Base-by-base conservation (phyloP, 1,140 invertebrate genomes). In the Pseudomyrmex flavicornis region DNA sequence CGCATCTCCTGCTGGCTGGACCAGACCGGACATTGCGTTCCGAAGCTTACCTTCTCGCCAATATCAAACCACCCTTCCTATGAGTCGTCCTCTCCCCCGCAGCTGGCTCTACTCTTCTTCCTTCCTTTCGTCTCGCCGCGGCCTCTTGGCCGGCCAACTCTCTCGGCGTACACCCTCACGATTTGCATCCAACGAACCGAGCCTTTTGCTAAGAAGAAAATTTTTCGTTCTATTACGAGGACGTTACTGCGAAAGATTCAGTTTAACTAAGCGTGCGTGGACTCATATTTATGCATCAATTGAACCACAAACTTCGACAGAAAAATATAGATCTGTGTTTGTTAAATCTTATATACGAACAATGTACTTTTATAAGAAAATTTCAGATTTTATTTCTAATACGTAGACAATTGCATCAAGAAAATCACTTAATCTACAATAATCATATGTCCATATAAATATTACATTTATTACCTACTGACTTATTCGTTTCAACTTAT, bases 11-110 rank as follows among this genome's bases (percentile, higher is more conserved):
- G 91, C 88, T 84, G 90, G 92, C 93, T 93, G 94, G 94, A 94
- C 93, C 93, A 93, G 79, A 91, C 93, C 91, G 94, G 93, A 94
- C 93, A 94, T 94, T 91, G 91, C 92, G 92, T 93, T 93, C 90
- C 89, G 82, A 92, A 92, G 91, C 88, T 92, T 89, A 91, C 88
- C 87, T 87, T 87, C 83, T 85, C 80, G 82, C 84, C 86, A 84
- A 90, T 90, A 89, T 85, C 86, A 84, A 88, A 76, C 85, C 86
- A 85, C 82, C 84, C 83, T 68, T 58, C 82, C 88, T 82, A 80
- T 72, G 63, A 52, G 58, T 76, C 84, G 66, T 89, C 13, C 54
- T 48, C 59, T 62, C 77, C 54, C 59, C 73, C 61, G 44, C 59
- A n/a, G 54, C 77, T 54, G 59, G 77, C 65, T 84, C 75, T 65